Conservation (phyloP, 1,140 invertebrate genomes). For the Nymphalis io region DNA sequence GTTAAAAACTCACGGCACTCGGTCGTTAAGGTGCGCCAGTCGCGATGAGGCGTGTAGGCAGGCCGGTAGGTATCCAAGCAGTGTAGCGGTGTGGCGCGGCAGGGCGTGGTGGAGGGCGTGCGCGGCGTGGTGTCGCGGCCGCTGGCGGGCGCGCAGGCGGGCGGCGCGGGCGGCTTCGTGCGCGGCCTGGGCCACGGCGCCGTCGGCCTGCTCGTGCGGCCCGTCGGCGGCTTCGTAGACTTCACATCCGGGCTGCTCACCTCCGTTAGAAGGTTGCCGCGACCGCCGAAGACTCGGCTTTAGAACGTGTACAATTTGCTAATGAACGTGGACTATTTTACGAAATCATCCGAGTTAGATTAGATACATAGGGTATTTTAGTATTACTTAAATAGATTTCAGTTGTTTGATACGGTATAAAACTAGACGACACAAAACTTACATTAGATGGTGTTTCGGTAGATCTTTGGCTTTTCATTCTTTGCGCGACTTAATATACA, state of each 20-base stretch:
- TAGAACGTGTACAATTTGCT: neutral
- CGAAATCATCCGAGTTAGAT: too few species aligned
- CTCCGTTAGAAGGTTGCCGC: constrained; percentile 57
- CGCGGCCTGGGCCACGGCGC: constrained; percentile 56
- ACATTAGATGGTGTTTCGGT: neutral
- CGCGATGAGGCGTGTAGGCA: too few species aligned
- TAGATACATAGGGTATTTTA: too few species aligned
- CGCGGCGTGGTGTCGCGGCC: constrained; percentile 57
- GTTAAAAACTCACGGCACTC: too few species aligned
- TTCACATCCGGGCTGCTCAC: constrained; percentile 60
- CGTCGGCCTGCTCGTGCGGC: constrained; percentile 62
- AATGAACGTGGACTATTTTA: neutral
- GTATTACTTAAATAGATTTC: too few species aligned
- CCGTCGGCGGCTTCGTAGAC: constrained; percentile 62
- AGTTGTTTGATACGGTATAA: too few species aligned
- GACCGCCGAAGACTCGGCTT: constrained; percentile 8
- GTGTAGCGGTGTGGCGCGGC: neutral
- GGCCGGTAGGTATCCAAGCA: too few species aligned
- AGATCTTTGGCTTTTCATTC: neutral
- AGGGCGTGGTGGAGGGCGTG: constrained; percentile 68
- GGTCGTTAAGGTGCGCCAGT: too few species aligned
- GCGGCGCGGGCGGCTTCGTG: constrained; percentile 56
- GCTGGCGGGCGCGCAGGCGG: constrained; percentile 48
- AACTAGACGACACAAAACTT: neutral
- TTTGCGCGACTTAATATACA: neutral